Evolutionary conservation across 2,797 vertebrate genomes (phyloP), one percentile per base, ranked within the genome.

Genomic region (Antrozous pallidus): DNA sequence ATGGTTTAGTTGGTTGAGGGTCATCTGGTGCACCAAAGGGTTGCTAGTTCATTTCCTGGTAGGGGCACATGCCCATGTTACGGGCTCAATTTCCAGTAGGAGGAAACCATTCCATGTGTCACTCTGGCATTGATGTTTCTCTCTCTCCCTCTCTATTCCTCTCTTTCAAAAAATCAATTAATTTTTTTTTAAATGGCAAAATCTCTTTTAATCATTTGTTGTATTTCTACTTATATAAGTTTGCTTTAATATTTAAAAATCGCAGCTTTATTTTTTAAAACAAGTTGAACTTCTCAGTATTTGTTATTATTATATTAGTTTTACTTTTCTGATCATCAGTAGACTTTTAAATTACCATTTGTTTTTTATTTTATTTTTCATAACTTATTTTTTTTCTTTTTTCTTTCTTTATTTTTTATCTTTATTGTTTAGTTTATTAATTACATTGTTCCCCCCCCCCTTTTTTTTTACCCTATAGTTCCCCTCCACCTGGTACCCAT

Each of bases 311-410:
- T 94, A 58, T 78, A 36, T 74, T 84, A 63, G 36, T 86, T n/a
- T 88, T 90, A 70, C 45, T 93, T 95, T 90, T 91, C n/a, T 79
- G 13, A 45, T 89, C 28, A 89, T 85, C 28, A 63, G n/a, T 75
- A 61, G 51, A 47, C 73, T 36, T 36, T 74, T 49, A 3, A 63
- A 80, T 90, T 77, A 6, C 16, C 36, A 67, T 86, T 78, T 12
- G 28, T 73, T 86, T 78, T 94, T 91, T 47, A 61, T 65, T 79
- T 36, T 80, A 26, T 58, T 82, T 94, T 78, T 22, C 4, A 8
- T 85, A 70, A 75, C 14, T 93, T 73, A 91, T 83, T 95, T 85
- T n/a, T n/a, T n/a, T n/a, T n/a, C n/a, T n/a, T n/a, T n/a, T n/a
- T n/a, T n/a, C n/a, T n/a, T n/a, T n/a, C n/a, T n/a, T n/a, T n/a